phyloP scores from a whole-genome alignment of 2,888 invertebrate species.

The Agriopis marginaria region DNA sequence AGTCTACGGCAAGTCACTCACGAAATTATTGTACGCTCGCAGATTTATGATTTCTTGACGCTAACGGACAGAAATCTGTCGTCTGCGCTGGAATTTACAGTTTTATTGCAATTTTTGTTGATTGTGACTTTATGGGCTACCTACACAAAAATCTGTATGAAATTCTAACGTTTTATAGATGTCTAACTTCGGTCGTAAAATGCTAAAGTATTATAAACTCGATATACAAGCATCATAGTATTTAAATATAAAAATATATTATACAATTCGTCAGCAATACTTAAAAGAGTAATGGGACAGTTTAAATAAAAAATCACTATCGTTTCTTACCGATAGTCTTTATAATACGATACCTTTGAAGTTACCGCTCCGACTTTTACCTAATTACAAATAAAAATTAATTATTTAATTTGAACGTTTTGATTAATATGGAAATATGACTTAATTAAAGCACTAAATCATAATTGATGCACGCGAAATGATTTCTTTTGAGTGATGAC shows the following conservation, averaged over 20 bases:
- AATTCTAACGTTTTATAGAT: background rate
- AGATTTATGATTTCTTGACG: background rate
- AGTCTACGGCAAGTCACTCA: background rate
- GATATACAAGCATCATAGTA: slow-evolving; percentile 22
- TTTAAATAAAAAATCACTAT: slow-evolving; percentile 44
- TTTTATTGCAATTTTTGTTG: slow-evolving; percentile 26
- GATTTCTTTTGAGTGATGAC: slow-evolving; percentile 49
- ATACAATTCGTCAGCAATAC: slow-evolving; percentile 44
- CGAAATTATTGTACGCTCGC: background rate
- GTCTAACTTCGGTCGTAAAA: background rate
- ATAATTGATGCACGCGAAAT: slow-evolving; percentile 56
- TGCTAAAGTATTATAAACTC: background rate
- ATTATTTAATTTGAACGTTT: slow-evolving; percentile 45
- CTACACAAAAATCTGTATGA: slow-evolving; percentile 19
- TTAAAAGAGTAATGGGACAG: slow-evolving; percentile 47
- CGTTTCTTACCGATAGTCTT: slow-evolving; percentile 35
- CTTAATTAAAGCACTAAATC: slow-evolving; percentile 64
- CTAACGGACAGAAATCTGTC: background rate
- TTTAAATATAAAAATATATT: slow-evolving; percentile 32
- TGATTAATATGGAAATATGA: slow-evolving; percentile 66
- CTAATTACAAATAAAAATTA: slow-evolving; percentile 61
- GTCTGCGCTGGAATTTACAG: slow-evolving; percentile 2
- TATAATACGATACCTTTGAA: slow-evolving; percentile 52
- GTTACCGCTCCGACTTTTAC: slow-evolving; percentile 65
- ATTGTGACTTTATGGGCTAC: slow-evolving; percentile 29